phyloP scores from a whole-genome alignment of 2,888 invertebrate species.

The Heterodera filipjevi region DNA sequence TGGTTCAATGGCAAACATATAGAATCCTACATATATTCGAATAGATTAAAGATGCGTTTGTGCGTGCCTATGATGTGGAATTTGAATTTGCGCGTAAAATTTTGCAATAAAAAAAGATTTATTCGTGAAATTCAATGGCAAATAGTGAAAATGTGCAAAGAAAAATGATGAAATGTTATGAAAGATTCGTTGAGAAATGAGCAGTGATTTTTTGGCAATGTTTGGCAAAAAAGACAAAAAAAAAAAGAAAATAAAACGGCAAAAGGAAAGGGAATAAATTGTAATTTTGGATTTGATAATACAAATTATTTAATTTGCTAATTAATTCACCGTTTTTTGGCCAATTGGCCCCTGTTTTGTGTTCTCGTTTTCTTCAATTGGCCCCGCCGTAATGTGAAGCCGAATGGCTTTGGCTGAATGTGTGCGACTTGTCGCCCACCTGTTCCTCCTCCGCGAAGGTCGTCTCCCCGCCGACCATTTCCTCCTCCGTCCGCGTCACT shows the following conservation, averaged over 20 bases:
- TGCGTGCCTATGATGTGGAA: no score
- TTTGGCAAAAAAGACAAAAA: background rate
- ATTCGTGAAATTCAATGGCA: conserved; percentile 1
- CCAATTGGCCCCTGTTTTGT: background rate
- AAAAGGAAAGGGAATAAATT: background rate
- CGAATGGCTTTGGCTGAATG: conserved; percentile 26
- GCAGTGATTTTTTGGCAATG: background rate
- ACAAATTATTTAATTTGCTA: background rate
- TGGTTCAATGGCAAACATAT: no score
- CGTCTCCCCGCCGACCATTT: conserved; percentile 26
- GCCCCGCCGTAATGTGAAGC: conserved; percentile 4
- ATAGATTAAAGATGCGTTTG: no score
- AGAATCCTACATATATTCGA: no score
- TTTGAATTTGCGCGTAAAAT: no score
- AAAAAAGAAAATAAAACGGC: background rate
- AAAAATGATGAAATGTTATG: background rate
- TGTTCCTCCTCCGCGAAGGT: conserved; percentile 25
- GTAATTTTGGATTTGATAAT: background rate
- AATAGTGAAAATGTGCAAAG: background rate
- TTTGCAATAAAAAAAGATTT: background rate
- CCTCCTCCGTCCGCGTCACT: conserved; percentile 37
- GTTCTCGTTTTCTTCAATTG: background rate
- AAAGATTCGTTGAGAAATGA: background rate
- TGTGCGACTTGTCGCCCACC: conserved; percentile 16
- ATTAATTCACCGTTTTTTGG: background rate